Base-by-base conservation (phyloP, 2,797 vertebrate genomes). In the Notoglanidium macrostoma region DNA sequence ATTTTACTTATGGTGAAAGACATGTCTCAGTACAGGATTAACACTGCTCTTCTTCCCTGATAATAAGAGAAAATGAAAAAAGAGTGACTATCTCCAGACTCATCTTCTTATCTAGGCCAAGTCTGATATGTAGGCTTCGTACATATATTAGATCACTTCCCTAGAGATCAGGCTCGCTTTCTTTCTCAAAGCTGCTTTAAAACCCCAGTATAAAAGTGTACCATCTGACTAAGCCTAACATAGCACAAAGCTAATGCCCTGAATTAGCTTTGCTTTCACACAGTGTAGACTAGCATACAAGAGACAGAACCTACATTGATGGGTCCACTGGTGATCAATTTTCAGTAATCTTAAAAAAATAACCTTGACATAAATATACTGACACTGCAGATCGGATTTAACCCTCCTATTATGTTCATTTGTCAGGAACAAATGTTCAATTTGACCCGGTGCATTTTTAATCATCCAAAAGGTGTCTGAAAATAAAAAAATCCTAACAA, bases 31-130 rank as follows among this genome's bases (percentile, higher is more conserved):
- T 61, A 86, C 54, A 85, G 72, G 70, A 86, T 84, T 85, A 81
- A 78, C 21, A 51, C 55, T 29, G 26, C 35, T 84, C 44, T 54
- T 86, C 67, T 78, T 87, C 59, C 65, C 55, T 76, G 21, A n/a
- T 55, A 55, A 40, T 23, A 79, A 55, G 29, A 23, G 57, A 67
- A 68, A 88, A 88, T 87, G 88, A 89, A 77, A 83, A 32, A 44
- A 59, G 86, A 88, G 87, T 84, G 89, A 88, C 84, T 86, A 76
- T 91, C 82, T 86, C 92, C 89, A 87, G 81, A 85, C 87, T 88
- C 87, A 83, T 88, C 84, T 59, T 68, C 94, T 92, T 95, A 95
- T 96, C 93, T 95, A 95, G 95, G 95, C 92, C 95, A 95, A 91
- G 94, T 93, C 92, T 94, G 93, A 95, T 92, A 88, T 87, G 86